Conservation (phyloP, 2,797 vertebrate species). For the Platalea minor region DNA sequence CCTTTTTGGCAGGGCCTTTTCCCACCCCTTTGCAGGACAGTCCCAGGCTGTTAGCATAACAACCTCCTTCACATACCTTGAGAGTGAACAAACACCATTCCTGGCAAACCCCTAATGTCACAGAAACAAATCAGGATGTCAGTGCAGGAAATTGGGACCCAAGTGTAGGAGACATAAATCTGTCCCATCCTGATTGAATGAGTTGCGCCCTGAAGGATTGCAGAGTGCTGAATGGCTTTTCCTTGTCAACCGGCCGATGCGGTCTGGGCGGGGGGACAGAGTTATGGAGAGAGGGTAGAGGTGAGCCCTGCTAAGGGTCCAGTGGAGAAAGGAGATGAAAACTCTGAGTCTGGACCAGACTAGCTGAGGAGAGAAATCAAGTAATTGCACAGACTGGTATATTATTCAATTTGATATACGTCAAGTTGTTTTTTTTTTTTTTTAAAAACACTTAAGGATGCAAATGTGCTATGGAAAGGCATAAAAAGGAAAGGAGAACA, state of each 20-base stretch:
- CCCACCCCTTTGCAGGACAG: background rate
- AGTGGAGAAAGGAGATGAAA: background rate
- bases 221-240: conserved; percentile 39
- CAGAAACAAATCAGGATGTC: conserved; percentile 67
- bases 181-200: conserved; percentile 44
- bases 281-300: background rate
- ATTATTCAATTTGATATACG: conserved; percentile 14
- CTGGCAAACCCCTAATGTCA: conserved; percentile 27
- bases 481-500: background rate
- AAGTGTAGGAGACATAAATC: conserved; percentile 50
- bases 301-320: background rate
- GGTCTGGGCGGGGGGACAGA: background rate
- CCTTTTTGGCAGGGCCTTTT: background rate
- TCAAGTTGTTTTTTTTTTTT: background rate
- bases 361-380: background rate
- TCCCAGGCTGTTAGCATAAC: background rate
- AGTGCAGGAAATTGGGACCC: conserved; percentile 59
- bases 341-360: background rate
- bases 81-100: background rate
- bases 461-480: background rate
- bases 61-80: background rate
- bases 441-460: background rate
- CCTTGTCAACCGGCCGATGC: background rate
- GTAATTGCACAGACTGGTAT: background rate
- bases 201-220: conserved; percentile 54